phyloP scores from a whole-genome alignment of 2,113 vertebrate genomes.

The Bettongia penicillata region DNA sequence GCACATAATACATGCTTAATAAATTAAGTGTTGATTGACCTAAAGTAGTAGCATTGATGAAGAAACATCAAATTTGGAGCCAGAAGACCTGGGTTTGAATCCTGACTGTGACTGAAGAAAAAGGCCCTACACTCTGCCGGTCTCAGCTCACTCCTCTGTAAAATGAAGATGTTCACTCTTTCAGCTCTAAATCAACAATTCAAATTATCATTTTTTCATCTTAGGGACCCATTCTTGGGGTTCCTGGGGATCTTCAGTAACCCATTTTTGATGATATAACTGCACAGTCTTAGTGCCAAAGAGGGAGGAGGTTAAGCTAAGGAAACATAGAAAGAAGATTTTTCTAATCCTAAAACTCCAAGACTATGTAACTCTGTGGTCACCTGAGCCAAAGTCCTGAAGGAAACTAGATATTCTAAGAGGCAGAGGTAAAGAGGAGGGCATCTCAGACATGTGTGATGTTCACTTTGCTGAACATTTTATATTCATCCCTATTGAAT shows the following conservation, averaged over 20 bases:
- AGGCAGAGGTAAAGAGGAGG: not conserved
- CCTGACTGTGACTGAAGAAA: not conserved
- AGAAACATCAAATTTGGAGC: constrained; percentile 21
- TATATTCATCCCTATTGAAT: not conserved
- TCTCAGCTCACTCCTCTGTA: not conserved
- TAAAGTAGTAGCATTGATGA: not conserved
- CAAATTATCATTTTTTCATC: not conserved
- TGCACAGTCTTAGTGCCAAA: not conserved
- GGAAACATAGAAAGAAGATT: not conserved
- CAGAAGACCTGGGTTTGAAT: constrained; percentile 6
- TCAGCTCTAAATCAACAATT: not conserved
- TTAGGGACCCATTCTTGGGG: not conserved
- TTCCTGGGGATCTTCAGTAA: not conserved
- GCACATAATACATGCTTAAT: not conserved
- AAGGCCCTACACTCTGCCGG: not conserved
- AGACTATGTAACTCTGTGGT: not conserved
- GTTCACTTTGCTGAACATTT: not conserved
- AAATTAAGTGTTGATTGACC: not conserved
- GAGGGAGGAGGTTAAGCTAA: not conserved
- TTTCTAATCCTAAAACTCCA: not conserved
- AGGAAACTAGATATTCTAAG: not conserved
- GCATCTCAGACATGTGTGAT: not conserved
- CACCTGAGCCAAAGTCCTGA: not conserved
- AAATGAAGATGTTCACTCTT: not conserved
- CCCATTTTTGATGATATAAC: not conserved